These are phyloP conservation scores for Chaetodon trifascialis DNA, from an alignment of 2,113 vertebrate species.

Conservation along the genomic window DNA sequence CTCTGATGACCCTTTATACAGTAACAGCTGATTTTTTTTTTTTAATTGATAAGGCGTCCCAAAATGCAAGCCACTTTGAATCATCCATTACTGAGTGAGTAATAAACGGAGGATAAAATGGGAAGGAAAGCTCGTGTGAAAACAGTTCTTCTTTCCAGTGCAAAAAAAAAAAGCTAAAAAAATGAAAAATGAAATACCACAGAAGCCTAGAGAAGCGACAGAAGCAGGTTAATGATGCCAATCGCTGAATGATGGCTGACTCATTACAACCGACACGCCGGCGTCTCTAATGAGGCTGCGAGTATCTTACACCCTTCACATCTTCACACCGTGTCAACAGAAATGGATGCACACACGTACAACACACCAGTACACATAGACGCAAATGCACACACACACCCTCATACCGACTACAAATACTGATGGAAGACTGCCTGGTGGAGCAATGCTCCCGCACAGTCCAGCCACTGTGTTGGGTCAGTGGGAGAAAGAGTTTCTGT, in stretches of 20 bases:
- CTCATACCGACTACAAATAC: neutral
- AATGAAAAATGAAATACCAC: slow-evolving; percentile 12
- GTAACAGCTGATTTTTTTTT: neutral
- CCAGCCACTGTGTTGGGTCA: slow-evolving; percentile 31
- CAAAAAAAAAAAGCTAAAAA: slow-evolving; percentile 9
- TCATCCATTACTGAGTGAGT: neutral
- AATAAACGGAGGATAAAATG: neutral
- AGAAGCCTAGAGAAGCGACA: slow-evolving; percentile 8
- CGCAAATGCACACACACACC: neutral
- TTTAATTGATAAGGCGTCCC: neutral
- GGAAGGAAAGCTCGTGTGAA: neutral
- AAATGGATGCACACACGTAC: neutral
- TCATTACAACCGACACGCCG: slow-evolving; percentile 49
- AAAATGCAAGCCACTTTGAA: neutral
- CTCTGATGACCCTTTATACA: neutral
- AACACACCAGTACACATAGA: neutral
- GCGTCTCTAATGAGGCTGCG: slow-evolving; percentile 58
- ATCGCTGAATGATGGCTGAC: slow-evolving; percentile 48
- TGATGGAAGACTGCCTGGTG: neutral
- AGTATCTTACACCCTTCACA: slow-evolving; percentile 9
- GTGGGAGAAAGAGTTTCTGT: neutral
- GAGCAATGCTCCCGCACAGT: neutral
- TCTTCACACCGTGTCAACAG: slow-evolving; percentile 30
- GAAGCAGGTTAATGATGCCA: slow-evolving; percentile 59
- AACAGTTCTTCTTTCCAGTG: neutral